Percentiles rank a stretch among this genome's conserved stretches.
These are phyloP conservation scores for Cephonodes hylas DNA, from an alignment of 2,888 invertebrate genomes.

Conservation along the genomic window DNA sequence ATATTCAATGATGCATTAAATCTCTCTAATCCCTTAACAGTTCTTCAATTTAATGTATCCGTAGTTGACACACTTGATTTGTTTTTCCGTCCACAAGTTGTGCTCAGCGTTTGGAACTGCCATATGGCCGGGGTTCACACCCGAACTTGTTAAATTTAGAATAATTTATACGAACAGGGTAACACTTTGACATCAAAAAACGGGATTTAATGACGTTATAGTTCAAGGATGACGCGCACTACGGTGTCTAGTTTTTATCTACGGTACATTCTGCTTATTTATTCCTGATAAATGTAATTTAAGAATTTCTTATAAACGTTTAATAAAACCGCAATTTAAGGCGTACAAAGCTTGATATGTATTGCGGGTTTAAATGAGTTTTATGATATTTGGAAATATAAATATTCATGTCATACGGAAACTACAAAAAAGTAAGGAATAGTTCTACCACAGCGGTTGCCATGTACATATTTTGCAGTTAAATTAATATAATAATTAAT, in stretches of 20 bases:
- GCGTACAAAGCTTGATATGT: no score
- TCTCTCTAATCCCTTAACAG: conserved; percentile 36
- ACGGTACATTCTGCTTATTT: no score
- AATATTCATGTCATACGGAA: no score
- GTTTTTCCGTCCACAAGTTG: conserved; percentile 66
- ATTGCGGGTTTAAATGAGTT: no score
- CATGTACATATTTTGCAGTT: no score
- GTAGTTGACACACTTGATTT: conserved; percentile 74
- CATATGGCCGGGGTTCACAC: conserved; percentile 59
- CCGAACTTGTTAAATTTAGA: conserved; percentile 47
- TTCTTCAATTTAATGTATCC: conserved; percentile 69
- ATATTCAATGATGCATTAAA: background rate
- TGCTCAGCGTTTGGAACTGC: conserved; percentile 57
- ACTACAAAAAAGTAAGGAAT: background rate
- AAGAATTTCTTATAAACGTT: no score
- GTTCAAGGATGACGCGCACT: background rate
- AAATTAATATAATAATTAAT: no score
- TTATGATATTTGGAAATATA: no score
- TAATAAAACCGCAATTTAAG: no score
- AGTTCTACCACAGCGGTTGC: background rate
- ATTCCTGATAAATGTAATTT: no score
- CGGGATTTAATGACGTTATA: background rate
- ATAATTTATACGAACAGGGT: conserved; percentile 35
- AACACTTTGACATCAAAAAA: conserved; percentile 24
- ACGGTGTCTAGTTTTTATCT: no score